Evolutionary conservation across 2,888 invertebrate species (phyloP).

Genomic region (Andrena minutula): DNA sequence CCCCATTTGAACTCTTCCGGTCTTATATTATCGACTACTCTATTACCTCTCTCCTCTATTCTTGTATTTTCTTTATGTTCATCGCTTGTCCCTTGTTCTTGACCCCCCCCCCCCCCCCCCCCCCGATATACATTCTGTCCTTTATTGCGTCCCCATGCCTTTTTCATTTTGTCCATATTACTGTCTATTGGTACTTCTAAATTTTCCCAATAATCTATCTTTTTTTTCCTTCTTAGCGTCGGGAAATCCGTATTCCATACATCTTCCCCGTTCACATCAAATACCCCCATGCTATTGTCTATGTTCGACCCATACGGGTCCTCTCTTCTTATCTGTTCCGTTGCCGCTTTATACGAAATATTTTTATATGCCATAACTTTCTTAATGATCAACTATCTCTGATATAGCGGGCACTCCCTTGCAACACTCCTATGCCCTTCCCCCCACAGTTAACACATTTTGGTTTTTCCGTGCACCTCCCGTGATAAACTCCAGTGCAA

Average conservation of each 20-base stretch:
- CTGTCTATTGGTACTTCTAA: not conserved
- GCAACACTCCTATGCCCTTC: not conserved
- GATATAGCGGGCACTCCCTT: not conserved
- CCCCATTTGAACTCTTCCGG: too few species aligned
- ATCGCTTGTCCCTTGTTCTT: too few species aligned
- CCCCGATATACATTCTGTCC: not conserved
- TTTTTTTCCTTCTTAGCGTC: not conserved
- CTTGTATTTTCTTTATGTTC: too few species aligned
- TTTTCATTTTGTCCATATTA: not conserved
- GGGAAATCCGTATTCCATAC: not conserved
- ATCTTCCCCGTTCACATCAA: not conserved
- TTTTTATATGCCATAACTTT: constrained; percentile 18
- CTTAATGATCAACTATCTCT: not conserved
- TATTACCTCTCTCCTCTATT: too few species aligned
- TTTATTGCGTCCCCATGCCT: not conserved
- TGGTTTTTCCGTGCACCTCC: not conserved
- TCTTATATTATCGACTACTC: too few species aligned
- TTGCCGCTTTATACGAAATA: not conserved
- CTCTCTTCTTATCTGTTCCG: not conserved
- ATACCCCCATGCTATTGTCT: not conserved
- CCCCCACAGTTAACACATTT: constrained; percentile 17
- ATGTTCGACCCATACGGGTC: not conserved
- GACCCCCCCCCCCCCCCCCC: too few species aligned
- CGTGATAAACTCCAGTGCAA: constrained; percentile 2
- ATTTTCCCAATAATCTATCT: not conserved